These are phyloP conservation scores for Lepidocyrtoides sp. DNA, from an alignment of 2,888 invertebrate genomes.

Conservation along the genomic window DNA sequence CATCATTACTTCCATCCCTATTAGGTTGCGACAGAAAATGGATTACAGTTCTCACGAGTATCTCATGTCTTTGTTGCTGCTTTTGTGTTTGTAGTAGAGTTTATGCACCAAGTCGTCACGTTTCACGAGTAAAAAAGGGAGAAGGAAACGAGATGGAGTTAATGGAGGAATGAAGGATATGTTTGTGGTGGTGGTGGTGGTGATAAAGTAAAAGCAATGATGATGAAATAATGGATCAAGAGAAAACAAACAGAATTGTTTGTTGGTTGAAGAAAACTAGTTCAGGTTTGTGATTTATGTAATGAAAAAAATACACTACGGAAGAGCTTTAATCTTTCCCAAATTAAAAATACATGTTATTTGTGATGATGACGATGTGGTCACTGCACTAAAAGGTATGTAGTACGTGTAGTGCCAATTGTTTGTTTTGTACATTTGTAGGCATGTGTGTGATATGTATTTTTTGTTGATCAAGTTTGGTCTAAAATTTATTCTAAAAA, in stretches of 20 bases:
- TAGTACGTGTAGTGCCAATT: too few relatives aligned
- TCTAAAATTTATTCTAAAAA: too few relatives aligned
- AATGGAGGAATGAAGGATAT: neutral
- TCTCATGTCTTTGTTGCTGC: conserved; percentile 1
- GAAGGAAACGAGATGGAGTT: conserved; percentile 3
- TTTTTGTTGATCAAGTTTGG: too few relatives aligned
- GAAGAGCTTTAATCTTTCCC: neutral
- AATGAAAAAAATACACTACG: conserved; percentile 10
- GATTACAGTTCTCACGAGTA: conserved; percentile 72
- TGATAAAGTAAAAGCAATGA: conserved; percentile 19
- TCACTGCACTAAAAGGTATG: neutral
- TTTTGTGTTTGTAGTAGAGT: neutral
- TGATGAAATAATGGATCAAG: conserved; percentile 44
- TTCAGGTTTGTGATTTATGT: neutral
- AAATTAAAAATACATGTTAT: conserved; percentile 29
- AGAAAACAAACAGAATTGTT: conserved; percentile 48
- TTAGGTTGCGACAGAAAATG: conserved; percentile 65
- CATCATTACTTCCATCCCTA: conserved; percentile 86
- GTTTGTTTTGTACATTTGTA: too few relatives aligned
- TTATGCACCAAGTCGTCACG: conserved; percentile 42
- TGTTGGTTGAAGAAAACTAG: conserved; percentile 7
- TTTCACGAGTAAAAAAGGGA: conserved; percentile 13
- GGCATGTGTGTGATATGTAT: too few relatives aligned
- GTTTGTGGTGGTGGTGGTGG: neutral
- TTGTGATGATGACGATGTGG: neutral